Percentiles rank a stretch among this genome's conserved stretches.
Conservation (phyloP, 2,888 invertebrate genomes). For the Spodoptera picta region DNA sequence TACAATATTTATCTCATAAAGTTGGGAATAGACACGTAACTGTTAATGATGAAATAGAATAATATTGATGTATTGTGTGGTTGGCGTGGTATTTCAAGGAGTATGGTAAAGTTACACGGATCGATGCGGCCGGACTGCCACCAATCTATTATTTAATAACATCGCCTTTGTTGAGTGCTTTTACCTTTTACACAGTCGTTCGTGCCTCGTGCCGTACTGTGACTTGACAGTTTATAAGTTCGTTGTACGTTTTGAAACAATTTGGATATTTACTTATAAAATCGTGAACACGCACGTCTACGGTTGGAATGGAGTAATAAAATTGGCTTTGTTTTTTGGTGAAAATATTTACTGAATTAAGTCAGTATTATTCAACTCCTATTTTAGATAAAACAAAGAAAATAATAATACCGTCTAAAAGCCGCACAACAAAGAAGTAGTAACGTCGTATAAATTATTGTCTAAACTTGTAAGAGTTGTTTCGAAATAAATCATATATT, state of each 20-base stretch:
- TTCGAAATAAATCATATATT: too few relatives aligned
- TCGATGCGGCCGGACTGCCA: slow-evolving; percentile 44
- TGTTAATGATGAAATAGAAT: slow-evolving; percentile 9
- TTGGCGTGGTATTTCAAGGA: slow-evolving; percentile 31
- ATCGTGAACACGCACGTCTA: slow-evolving; percentile 15
- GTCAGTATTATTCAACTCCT: neutral
- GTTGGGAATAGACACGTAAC: neutral
- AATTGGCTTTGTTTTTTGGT: slow-evolving; percentile 2
- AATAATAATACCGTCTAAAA: too few relatives aligned
- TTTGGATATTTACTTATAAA: slow-evolving; percentile 11
- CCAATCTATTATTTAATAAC: slow-evolving; percentile 52
- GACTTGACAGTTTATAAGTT: slow-evolving; percentile 14
- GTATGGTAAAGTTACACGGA: slow-evolving; percentile 33
- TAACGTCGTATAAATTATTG: slow-evolving; percentile 13
- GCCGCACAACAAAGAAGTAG: too few relatives aligned
- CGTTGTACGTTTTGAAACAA: neutral
- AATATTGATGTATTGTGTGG: slow-evolving; percentile 25
- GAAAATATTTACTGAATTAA: slow-evolving; percentile 4
- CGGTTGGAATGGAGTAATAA: neutral
- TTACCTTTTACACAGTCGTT: slow-evolving; percentile 14
- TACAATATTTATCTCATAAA: too few relatives aligned
- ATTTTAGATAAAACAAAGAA: too few relatives aligned
- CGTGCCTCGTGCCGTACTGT: slow-evolving; percentile 13
- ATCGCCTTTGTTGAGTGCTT: slow-evolving; percentile 25
- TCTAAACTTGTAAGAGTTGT: slow-evolving; percentile 11